phyloP scores from a whole-genome alignment of 2,797 vertebrate species.

The Synaphobranchus kaupii region DNA sequence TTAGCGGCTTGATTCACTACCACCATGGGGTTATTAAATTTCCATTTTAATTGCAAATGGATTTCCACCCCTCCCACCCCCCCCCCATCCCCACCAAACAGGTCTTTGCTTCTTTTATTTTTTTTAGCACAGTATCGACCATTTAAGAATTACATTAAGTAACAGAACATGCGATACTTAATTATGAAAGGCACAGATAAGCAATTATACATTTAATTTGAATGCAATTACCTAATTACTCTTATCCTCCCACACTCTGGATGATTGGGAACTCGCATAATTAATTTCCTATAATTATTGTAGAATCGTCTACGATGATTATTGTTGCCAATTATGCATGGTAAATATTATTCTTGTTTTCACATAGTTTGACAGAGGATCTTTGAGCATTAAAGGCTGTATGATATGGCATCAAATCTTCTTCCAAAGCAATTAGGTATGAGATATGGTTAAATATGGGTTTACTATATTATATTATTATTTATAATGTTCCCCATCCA shows the following conservation, averaged over 20 bases:
- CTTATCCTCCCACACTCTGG: not conserved
- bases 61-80: conserved; percentile 61
- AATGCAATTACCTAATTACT: not conserved
- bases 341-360: not conserved
- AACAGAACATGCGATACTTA: not conserved
- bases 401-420: not conserved
- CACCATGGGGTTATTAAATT: conserved; percentile 80
- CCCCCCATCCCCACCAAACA: not conserved
- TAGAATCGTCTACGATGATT: not conserved
- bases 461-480: not conserved
- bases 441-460: not conserved
- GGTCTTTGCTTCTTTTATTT: not conserved
- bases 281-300: not conserved
- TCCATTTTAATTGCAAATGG: conserved; percentile 80
- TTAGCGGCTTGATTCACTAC: conserved; percentile 80
- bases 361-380: not conserved
- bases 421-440: not conserved
- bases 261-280: not conserved
- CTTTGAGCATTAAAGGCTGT: not conserved
- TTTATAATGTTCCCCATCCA: not conserved
- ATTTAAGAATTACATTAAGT: conserved; percentile 15
- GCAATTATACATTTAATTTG: not conserved
- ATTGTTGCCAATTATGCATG: not conserved
- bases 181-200: not conserved
- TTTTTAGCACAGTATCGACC: not conserved